Base-by-base conservation (phyloP, 2,113 vertebrate genomes). In the Orientallactaga bullata region DNA sequence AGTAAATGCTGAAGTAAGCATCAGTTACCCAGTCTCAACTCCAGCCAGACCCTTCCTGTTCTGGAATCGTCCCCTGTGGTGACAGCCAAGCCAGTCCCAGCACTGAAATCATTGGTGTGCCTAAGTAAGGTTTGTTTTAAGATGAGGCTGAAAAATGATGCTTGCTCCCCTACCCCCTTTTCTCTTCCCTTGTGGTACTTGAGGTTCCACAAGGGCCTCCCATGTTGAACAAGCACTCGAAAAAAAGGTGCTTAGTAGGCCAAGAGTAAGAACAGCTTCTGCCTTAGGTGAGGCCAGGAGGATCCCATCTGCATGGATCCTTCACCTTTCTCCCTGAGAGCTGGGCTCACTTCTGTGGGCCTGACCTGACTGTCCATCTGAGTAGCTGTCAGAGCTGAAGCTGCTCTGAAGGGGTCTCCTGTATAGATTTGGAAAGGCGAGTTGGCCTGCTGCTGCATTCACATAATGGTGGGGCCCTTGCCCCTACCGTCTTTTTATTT, bases 401-500 rank as follows among this genome's bases (percentile, higher is more conserved):
- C 81, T 20, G 13, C 60, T 20, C 15, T 2, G 37, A 58, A 72
- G 35, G 37, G 58, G 58, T 35, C 80, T 92, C 73, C 37, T 51
- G 35, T 85, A 55, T 65, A 74, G 89, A 74, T 55, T 39, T 5
- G 3, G 39, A 28, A 66, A n/a, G 88, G 93, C 86, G 78, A 92
- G 37, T 60, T 83, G 1, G 1, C 7, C 51, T 60, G 71, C 76
- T 66, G 8, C 66, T 73, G n/a, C n/a, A n/a, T 55, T 4, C 35
- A 94, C 94, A 96, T n/a, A n/a, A n/a, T n/a, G n/a, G 91, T 65
- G 21, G 24, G 32, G 39, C 20, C 30, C 85, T 96, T 95, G 96
- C 87, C 88, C 92, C 88, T 93, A 35, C 20, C 26, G 35, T 80
- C 32, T 35, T 4, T 63, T 3, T 13, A 1, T 39, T 28, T 7